Evolutionary conservation across 1,140 invertebrate genomes (phyloP), one percentile per base, ranked within the genome.

Genomic region (Trinorchestia longiramus): DNA sequence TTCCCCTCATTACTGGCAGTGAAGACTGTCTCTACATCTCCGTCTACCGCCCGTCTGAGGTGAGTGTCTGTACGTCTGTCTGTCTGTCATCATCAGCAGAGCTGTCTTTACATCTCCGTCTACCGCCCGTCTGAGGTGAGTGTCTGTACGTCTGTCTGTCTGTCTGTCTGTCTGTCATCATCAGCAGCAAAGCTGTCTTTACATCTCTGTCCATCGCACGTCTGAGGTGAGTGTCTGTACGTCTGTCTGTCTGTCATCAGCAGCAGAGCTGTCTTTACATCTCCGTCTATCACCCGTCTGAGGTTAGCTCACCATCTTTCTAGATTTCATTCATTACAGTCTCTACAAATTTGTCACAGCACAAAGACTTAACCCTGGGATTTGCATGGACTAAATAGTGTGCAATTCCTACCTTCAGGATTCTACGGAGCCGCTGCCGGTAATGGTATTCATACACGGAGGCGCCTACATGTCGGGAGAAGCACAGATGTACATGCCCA

Each of bases 401-500:
- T 11, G 41, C 11, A 43, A 47, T 47, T 4, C 0, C 47, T 47
- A 47, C 47, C 4, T 11, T 8, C 92, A 94, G 92, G 47, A 94
- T 36, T 94, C 95, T 0, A 43, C 43, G 0, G 91, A 36, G 4
- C 94, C 91, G 3, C 95, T 97, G 43, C 97, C 97, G 15, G 97
- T 97, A 0, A 97, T 97, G 97, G 97, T 97, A 41, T 97, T 97
- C 96, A 97, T 97, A 95, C 97, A 98, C 96, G 97, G 97, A 36
- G 97, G 97, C 11, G 97, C 97, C 95, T 98, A 97, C 95, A 97
- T 97, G 96, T 97, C 97, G 23, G 98, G 98, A 23, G 98, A 98
- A 0, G 98, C 98, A 0, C 97, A 97, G 43, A 97, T 98, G 47
- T 98, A 98, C 97, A 98, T 98, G 45, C 98, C 98, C 94, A 97